Conservation (phyloP, 2,888 invertebrate species). For the Heliconius ismenius region DNA sequence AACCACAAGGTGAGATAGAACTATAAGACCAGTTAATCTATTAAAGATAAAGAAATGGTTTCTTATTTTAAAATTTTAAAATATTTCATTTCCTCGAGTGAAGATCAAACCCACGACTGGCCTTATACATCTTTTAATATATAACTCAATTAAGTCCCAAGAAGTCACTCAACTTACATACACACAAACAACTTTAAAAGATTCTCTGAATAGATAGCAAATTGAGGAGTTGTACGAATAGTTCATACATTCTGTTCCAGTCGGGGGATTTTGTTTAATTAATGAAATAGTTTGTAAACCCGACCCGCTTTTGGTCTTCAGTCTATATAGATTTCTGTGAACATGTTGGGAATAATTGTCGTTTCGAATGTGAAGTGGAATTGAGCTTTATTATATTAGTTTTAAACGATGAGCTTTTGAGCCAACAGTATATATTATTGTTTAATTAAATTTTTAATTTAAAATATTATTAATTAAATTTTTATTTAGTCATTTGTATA, state of each 20-base stretch:
- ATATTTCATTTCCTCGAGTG: no score
- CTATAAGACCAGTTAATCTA: no score
- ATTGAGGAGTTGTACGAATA: background rate
- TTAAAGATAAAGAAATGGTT: no score
- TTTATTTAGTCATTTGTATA: no score
- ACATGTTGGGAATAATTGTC: background rate
- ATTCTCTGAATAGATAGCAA: background rate
- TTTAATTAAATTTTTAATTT: background rate
- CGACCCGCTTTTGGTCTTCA: background rate
- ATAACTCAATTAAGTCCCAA: background rate
- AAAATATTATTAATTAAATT: background rate
- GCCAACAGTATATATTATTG: background rate
- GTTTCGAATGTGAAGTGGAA: background rate
- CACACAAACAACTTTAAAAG: background rate
- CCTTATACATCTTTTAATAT: background rate
- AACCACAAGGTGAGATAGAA: no score
- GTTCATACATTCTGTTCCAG: constrained; percentile 12
- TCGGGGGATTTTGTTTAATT: constrained; percentile 15
- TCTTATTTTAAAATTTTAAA: no score
- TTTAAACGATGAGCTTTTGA: background rate
- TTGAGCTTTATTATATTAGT: constrained; percentile 6
- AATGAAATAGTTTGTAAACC: constrained; percentile 15
- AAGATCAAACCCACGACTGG: no score
- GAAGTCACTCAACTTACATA: background rate
- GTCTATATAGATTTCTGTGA: background rate